Evolutionary conservation across 2,797 vertebrate genomes (phyloP).

Genomic region (Anolis apletophallus): DNA sequence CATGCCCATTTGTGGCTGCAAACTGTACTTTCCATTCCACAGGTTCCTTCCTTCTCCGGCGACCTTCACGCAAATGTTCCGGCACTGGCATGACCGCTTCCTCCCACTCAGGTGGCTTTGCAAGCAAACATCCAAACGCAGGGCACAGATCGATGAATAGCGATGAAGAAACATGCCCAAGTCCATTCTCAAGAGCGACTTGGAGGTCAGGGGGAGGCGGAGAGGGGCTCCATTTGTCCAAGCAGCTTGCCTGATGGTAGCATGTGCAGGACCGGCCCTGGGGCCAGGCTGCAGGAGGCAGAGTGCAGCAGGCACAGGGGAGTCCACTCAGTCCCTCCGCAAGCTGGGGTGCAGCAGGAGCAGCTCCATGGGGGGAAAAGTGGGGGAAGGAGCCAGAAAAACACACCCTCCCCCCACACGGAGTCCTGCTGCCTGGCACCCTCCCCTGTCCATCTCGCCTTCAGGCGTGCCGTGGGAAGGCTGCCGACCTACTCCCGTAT

Average conservation of each 20-base stretch:
- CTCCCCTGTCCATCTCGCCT: not conserved
- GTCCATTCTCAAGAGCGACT: not conserved
- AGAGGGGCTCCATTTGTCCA: not conserved
- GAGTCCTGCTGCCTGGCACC: not conserved
- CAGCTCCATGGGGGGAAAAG: not conserved
- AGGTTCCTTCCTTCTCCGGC: not conserved
- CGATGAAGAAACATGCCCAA: no score
- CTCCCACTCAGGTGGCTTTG: not conserved
- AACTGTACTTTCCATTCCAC: not conserved
- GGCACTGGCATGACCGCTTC: not conserved
- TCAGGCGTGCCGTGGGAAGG: not conserved
- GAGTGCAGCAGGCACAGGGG: not conserved
- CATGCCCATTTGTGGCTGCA: not conserved
- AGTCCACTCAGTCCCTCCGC: not conserved
- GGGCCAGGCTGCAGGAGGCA: not conserved
- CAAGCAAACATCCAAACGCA: not conserved
- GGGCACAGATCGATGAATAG: not conserved
- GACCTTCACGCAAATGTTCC: not conserved
- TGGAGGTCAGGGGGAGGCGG: not conserved
- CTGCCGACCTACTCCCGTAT: conserved; percentile 86
- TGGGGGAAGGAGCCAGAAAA: not conserved
- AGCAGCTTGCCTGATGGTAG: not conserved
- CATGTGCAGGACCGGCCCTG: not conserved
- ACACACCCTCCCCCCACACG: not conserved
- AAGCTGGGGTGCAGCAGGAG: not conserved